Evolutionary conservation across 2,888 invertebrate species (phyloP), one percentile per base, ranked within the genome.

Genomic region (Serrognathus titanus): DNA sequence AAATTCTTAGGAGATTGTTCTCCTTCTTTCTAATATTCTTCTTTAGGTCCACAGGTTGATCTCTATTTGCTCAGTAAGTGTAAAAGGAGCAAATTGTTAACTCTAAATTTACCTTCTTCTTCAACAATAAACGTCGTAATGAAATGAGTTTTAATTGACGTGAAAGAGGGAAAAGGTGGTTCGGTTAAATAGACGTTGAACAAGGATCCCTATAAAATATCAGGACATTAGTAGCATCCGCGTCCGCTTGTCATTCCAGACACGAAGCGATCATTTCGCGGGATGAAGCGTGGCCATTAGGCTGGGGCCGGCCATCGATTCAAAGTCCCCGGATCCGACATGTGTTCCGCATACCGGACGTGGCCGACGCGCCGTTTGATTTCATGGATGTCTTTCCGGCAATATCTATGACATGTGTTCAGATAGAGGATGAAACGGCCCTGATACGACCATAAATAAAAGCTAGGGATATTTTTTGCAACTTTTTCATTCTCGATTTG

Each of bases 221-320:
- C 54, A 48, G 58, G 64, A 71, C 71, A 75, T 75, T 74, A 75
- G 69, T 63, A 67, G 66, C 74, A 74, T 70, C 71, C 69, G 70
- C 65, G 69, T 59, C 66, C 68, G 67, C 69, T 74, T 74, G 71
- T 73, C 71, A 75, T 75, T 73, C 75, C 58, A 58, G 62, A 72
- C 75, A 75, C 74, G 75, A 60, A 73, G 66, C 70, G 73, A 73
- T 73, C 73, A 70, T 70, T 72, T 66, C 68, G 71, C 65, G 69
- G 69, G 68, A 70, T 64, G 67, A 69, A 69, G 69, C 67, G 61
- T 70, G 75, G 74, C 74, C 73, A 74, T 75, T 75, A 75, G 70
- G 68, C 51, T 59, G 67, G 70, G 62, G 66, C 66, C 66, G 64
- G 69, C 70, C 67, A 65, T 68, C 69, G 67, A 68, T 66, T 63